Evolutionary conservation across 1,140 invertebrate species (phyloP).

Genomic region (Zophobas atratus): DNA sequence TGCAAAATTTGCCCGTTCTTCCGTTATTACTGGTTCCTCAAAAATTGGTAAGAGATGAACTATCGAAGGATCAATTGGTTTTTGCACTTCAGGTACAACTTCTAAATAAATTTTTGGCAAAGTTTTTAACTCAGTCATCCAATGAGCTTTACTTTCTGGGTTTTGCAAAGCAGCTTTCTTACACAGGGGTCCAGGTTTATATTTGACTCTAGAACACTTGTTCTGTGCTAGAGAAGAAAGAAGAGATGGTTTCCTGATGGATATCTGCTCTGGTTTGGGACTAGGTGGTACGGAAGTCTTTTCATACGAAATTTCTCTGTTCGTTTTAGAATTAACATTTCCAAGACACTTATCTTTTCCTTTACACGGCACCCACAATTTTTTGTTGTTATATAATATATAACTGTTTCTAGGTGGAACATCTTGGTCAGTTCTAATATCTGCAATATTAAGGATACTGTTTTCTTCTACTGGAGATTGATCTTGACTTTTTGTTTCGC

Average conservation of each 20-base stretch:
- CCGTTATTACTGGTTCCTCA: constrained; percentile 58
- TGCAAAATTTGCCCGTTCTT: constrained; percentile 66
- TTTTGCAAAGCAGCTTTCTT: constrained; percentile 64
- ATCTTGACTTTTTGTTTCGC: no score
- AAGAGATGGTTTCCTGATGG: constrained; percentile 56
- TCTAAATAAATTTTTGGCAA: constrained; percentile 65
- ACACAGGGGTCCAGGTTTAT: constrained; percentile 66
- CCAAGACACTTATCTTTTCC: constrained; percentile 49
- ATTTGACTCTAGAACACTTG: constrained; percentile 44
- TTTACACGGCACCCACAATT: constrained; percentile 54
- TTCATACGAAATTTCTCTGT: background rate
- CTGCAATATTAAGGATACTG: no score
- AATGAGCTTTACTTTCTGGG: constrained; percentile 50
- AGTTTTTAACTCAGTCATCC: constrained; percentile 60
- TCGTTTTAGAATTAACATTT: constrained; percentile 41
- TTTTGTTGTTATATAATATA: constrained; percentile 57
- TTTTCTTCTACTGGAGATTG: no score
- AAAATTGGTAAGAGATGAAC: constrained; percentile 56
- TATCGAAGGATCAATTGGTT: constrained; percentile 60
- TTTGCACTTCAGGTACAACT: constrained; percentile 62
- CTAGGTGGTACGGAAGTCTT: background rate
- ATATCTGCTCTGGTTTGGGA: background rate
- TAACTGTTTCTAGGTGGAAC: constrained; percentile 51
- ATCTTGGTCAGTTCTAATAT: no score
- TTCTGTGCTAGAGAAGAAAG: constrained; percentile 20